These are phyloP conservation scores for Octonoba sinensis DNA, from an alignment of 2,888 invertebrate genomes.

Conservation along the genomic window DNA sequence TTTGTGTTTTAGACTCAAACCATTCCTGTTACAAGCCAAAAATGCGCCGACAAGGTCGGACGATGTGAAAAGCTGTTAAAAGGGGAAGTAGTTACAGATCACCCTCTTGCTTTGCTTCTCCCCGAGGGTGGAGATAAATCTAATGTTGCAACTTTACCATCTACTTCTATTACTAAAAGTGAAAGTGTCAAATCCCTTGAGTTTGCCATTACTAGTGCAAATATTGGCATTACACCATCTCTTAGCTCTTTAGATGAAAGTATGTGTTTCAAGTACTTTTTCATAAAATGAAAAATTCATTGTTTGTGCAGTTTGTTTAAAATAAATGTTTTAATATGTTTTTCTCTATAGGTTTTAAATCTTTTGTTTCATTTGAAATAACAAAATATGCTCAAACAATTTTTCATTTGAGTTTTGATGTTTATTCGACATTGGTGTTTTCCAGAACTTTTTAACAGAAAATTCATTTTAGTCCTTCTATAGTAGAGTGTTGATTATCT, in stretches of 20 bases:
- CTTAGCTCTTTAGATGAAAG: conserved; percentile 58
- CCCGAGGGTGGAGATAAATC: neutral
- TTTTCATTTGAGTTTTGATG: neutral
- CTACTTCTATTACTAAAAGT: conserved; percentile 5
- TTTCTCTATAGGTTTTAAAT: neutral
- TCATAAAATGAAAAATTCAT: too few relatives aligned
- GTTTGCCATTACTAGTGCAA: conserved; percentile 24
- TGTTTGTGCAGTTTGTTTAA: too few relatives aligned
- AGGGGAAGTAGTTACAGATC: conserved; percentile 47
- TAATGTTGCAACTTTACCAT: neutral
- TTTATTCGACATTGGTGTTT: too few relatives aligned
- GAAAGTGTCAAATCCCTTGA: conserved; percentile 42
- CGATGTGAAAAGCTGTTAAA: conserved; percentile 50
- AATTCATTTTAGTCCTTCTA: too few relatives aligned
- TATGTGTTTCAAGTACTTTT: neutral
- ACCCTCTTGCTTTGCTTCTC: conserved; percentile 43
- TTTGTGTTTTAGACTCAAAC: too few relatives aligned
- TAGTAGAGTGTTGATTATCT: too few relatives aligned
- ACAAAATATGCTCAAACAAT: neutral
- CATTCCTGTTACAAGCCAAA: neutral
- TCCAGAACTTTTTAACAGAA: too few relatives aligned
- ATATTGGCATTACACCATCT: conserved; percentile 47
- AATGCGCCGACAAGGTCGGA: conserved; percentile 14
- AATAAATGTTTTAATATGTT: too few relatives aligned
- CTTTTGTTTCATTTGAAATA: neutral